These are phyloP conservation scores for Laticauda colubrina DNA, from an alignment of 2,113 vertebrate species.

Conservation along the genomic window DNA sequence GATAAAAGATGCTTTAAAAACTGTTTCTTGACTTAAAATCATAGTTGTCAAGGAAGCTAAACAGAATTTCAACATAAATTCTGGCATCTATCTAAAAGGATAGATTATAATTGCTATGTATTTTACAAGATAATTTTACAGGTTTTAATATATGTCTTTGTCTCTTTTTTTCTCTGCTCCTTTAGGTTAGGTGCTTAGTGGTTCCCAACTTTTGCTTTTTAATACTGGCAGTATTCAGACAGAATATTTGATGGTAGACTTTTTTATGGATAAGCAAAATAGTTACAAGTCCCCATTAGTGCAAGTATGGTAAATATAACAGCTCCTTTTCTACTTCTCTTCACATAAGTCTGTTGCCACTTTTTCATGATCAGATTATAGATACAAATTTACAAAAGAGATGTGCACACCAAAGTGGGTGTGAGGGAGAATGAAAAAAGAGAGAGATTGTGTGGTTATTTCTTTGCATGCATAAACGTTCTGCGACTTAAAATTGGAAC, in stretches of 20 bases:
- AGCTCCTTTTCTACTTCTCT: background rate
- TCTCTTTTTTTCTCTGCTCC: background rate
- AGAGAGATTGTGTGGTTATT: background rate
- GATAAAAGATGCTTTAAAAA: background rate
- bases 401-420: background rate
- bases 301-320: background rate
- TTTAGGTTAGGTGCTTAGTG: background rate
- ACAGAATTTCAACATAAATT: constrained; percentile 9
- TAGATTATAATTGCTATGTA: background rate
- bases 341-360: background rate
- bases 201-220: background rate
- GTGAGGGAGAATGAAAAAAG: background rate
- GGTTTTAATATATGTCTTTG: background rate
- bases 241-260: background rate
- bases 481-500: background rate
- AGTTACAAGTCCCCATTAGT: background rate
- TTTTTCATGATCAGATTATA: background rate
- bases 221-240: background rate
- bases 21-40: background rate
- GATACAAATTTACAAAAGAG: background rate
- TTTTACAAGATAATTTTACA: background rate
- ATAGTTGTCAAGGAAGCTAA: background rate
- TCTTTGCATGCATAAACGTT: background rate
- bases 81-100: constrained; percentile 4
- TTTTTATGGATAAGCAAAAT: background rate